A percentile compares a stretch with the other conserved stretches of the same genome.
Conservation (phyloP, 2,888 invertebrate species). For the Drosophila neonasuta region DNA sequence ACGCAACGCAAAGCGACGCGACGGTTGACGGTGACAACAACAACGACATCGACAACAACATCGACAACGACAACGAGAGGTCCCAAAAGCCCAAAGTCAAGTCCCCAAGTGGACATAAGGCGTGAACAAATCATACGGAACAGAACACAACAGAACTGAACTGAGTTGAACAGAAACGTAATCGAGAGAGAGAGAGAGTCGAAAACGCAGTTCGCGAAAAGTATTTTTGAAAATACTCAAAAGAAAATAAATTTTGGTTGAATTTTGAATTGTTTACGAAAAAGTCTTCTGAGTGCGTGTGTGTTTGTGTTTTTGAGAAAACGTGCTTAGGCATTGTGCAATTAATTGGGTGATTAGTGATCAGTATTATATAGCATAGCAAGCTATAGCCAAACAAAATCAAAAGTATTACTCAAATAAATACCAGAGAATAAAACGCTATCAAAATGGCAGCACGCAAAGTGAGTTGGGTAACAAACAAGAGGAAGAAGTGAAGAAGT, state of each 20-base stretch:
- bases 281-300: constrained; percentile 14
- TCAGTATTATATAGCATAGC: constrained; percentile 53
- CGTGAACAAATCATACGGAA: constrained; percentile 41
- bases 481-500: background rate
- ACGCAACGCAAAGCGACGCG: constrained; percentile 9
- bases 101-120: constrained; percentile 50
- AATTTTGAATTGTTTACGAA: constrained; percentile 43
- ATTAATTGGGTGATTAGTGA: constrained; percentile 59
- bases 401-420: constrained; percentile 37
- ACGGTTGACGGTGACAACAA: constrained; percentile 18
- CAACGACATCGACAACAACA: constrained; percentile 4
- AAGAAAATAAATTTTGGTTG: constrained; percentile 27
- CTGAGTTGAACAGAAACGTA: background rate
- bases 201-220: constrained; percentile 33
- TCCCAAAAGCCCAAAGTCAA: constrained; percentile 38
- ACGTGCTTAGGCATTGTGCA: constrained; percentile 54
- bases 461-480: constrained; percentile 62
- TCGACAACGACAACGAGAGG: constrained; percentile 8
- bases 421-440: background rate
- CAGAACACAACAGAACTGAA: constrained; percentile 17
- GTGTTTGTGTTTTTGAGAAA: constrained; percentile 16
- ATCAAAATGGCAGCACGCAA: constrained; percentile 74
- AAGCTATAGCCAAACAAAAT: constrained; percentile 5
- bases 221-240: constrained; percentile 42
- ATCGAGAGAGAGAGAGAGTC: background rate